Percentiles rank a stretch among this genome's conserved stretches.
phyloP scores from a whole-genome alignment of 2,888 invertebrate genomes.

The Ochropacha duplaris region DNA sequence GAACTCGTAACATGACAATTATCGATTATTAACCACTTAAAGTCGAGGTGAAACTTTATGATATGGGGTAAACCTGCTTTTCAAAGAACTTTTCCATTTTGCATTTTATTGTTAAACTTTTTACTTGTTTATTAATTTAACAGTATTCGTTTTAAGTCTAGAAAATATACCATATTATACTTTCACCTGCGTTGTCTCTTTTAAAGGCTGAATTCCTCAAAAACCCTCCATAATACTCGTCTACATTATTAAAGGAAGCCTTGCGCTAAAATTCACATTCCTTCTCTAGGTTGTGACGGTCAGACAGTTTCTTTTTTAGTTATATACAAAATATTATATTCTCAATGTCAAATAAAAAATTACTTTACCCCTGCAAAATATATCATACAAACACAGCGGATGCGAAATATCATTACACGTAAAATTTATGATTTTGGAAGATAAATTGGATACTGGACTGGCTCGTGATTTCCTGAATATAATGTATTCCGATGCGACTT shows the following conservation, averaged over 20 bases:
- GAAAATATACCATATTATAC: too few species aligned
- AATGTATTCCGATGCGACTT: slow-evolving; percentile 71
- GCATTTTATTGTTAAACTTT: background rate
- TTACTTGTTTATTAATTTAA: background rate
- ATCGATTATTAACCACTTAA: slow-evolving; percentile 67
- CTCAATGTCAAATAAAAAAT: slow-evolving; percentile 9
- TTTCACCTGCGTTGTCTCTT: too few species aligned
- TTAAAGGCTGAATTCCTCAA: too few species aligned
- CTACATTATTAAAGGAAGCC: too few species aligned
- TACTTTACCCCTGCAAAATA: slow-evolving; percentile 29
- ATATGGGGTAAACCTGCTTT: slow-evolving; percentile 35
- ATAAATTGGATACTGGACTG: slow-evolving; percentile 74
- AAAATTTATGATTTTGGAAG: slow-evolving; percentile 79
- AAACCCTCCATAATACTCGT: too few species aligned
- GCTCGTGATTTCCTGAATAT: slow-evolving; percentile 79
- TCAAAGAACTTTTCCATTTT: slow-evolving; percentile 26
- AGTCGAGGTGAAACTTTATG: slow-evolving; percentile 56
- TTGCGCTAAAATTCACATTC: too few species aligned
- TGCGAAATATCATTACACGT: slow-evolving; percentile 73
- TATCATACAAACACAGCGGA: slow-evolving; percentile 51
- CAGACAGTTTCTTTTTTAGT: too few species aligned
- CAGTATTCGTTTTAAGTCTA: background rate
- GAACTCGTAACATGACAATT: slow-evolving; percentile 63
- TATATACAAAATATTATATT: background rate
- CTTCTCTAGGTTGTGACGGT: too few species aligned